Base-by-base conservation (phyloP, 2,113 vertebrate genomes). In the Anser brachyrhynchus region DNA sequence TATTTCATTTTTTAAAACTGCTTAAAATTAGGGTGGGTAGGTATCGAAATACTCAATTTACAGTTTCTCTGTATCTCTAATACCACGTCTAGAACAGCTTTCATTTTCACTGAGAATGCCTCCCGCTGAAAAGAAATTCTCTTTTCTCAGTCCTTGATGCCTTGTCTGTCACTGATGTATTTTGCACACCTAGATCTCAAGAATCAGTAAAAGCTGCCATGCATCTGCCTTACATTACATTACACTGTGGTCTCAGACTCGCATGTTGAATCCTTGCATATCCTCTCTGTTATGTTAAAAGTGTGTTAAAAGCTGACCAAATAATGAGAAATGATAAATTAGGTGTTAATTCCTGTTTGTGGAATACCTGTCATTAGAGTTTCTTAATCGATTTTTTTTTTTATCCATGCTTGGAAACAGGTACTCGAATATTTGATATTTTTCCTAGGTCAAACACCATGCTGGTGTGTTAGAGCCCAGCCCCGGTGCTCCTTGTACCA, bases 21-120 rank as follows among this genome's bases (percentile, higher is more conserved):
- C 78, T 67, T 43, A 76, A 82, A 67, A 93, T 87, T 66, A 86
- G 62, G 43, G 52, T 79, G 82, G 79, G 73, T 66, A 90, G 70
- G 67, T 21, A 91, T 78, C 9, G 88, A 92, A 97, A 97, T 95
- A 86, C 51, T 90, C 79, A 89, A 93, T 94, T 96, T 97, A 76
- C 93, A 95, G 81, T 76, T 74, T 84, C 39, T 35, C 84, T 91
- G 3, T 54, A 13, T 90, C 93, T 95, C 87, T 82, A 90, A 92
- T 72, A 11, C 44, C 80, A 62, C 9, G 4, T 81, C 88, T 22
- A 52, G 85, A 93, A 85, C 88, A 55, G 71, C 69, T 95, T 96
- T 90, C 75, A 91, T 95, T 97, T 96, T 89, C 95, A 82, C 92
- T 77, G 31, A 51, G 87, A 93, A 84, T 93, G 49, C 78, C 81